Evolutionary conservation across 2,888 invertebrate genomes (phyloP).

Genomic region (Augiades crinisus): DNA sequence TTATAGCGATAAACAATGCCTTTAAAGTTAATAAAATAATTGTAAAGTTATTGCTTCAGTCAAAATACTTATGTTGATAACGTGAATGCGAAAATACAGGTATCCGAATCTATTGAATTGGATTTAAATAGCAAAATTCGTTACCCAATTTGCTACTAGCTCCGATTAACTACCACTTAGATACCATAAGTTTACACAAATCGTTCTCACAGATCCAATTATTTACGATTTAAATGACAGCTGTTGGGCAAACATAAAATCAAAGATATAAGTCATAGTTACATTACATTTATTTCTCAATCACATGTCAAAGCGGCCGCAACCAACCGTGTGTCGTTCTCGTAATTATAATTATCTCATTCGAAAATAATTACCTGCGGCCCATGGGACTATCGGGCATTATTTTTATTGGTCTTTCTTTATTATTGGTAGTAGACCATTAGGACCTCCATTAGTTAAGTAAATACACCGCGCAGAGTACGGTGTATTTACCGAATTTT

Average conservation of each 20-base stretch:
- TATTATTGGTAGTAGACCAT: slow-evolving; percentile 1
- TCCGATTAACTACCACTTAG: too few species aligned
- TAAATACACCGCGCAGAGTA: neutral
- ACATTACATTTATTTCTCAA: slow-evolving; percentile 17
- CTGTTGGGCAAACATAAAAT: slow-evolving; percentile 7
- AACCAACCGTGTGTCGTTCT: slow-evolving; percentile 10
- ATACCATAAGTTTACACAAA: neutral
- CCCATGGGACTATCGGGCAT: slow-evolving; percentile 4
- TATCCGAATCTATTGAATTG: too few species aligned
- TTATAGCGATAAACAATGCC: too few species aligned
- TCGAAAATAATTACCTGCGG: slow-evolving; percentile 16
- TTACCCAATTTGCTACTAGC: too few species aligned
- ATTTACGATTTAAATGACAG: neutral
- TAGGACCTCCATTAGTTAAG: neutral
- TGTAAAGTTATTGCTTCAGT: too few species aligned
- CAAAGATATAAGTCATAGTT: slow-evolving; percentile 6
- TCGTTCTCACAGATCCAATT: neutral
- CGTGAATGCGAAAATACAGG: too few species aligned
- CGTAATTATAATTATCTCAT: slow-evolving; percentile 20
- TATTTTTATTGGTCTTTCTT: neutral
- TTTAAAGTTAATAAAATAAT: too few species aligned
- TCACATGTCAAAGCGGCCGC: slow-evolving; percentile 14
- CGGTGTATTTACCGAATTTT: neutral
- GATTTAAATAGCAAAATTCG: too few species aligned
- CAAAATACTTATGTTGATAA: too few species aligned